Evolutionary conservation across 2,113 vertebrate species (phyloP), one percentile per base, ranked within the genome.

Genomic region (Microcebus jonahi): DNA sequence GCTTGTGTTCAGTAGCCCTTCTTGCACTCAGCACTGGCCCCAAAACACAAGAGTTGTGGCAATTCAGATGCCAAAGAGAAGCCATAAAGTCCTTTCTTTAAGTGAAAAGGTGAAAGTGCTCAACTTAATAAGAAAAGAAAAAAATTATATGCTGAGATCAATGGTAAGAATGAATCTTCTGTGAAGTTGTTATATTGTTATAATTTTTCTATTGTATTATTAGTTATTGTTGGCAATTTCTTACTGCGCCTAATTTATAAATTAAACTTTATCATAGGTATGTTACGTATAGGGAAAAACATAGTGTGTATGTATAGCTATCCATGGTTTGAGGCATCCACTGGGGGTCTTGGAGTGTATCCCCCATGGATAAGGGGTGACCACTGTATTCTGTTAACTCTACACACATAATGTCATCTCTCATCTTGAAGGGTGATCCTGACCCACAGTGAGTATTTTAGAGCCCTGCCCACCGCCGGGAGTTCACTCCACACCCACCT

Each of bases 381-480:
- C 63, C 79, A 23, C 1, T 68, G 9, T 36, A 68, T 70, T 76
- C 68, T 70, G 31, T 65, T 68, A 90, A 42, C 39, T 11, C 61
- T 18, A 29, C 6, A 21, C 27, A 15, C 75, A 79, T 29, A 17
- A 8, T 42, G 15, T 34, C 57, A 2, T 23, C 39, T 85, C 80
- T 86, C 27, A 67, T 73, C 84, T 59, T 31, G 23, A 92, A 25
- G 36, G 8, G 27, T 6, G 1, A 86, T 77, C 65, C 14, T 18
- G 1, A 61, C 27, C 25, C 65, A 42, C 2, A 0, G 1, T 29
- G 45, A 73, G 34, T 2, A 0, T 20, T 55, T 20, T 20, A n/a
- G 68, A 87, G 77, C 59, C 20, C 57, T 57, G 67, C 45, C 81
- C 42, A 67, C 31, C 29, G 18, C 29, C 29, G 5, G 68, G 77